Percentiles rank a stretch among this genome's conserved stretches.
Evolutionary conservation across 1,140 invertebrate genomes (phyloP).

Genomic region (Lepidotrigona ventralis): DNA sequence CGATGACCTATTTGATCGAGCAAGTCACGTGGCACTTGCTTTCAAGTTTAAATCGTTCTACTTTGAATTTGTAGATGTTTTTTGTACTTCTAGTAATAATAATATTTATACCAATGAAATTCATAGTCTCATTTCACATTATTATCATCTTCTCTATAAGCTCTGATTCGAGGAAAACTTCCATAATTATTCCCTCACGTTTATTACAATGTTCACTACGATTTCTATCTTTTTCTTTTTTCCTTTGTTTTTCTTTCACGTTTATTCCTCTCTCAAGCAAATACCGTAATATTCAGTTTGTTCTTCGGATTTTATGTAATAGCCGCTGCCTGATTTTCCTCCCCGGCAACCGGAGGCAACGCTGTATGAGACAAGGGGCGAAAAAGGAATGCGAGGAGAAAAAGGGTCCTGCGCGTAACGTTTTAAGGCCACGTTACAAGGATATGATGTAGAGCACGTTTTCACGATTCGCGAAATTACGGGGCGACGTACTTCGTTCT

Average conservation of each 20-base stretch:
- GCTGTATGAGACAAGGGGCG: not conserved
- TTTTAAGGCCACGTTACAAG: slow-evolving; percentile 24
- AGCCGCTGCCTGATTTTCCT: slow-evolving; percentile 45
- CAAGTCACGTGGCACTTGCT: not conserved
- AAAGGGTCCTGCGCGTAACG: slow-evolving; percentile 3
- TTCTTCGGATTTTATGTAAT: slow-evolving; percentile 55
- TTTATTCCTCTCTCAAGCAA: slow-evolving; percentile 6
- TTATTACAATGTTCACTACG: not conserved
- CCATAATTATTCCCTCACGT: not conserved
- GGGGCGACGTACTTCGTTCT: not conserved
- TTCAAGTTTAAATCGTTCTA: too few species aligned
- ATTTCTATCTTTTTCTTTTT: not conserved
- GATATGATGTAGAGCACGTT: slow-evolving; percentile 9
- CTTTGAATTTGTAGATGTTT: too few species aligned
- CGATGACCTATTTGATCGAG: not conserved
- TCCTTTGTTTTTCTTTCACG: not conserved
- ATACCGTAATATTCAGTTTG: slow-evolving; percentile 47
- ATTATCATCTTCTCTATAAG: not conserved
- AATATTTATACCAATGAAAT: too few species aligned
- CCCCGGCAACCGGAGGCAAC: slow-evolving; percentile 30
- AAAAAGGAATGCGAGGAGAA: not conserved
- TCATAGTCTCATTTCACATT: not conserved
- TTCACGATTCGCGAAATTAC: slow-evolving; percentile 1
- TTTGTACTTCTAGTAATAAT: too few species aligned
- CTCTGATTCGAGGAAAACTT: not conserved